Evolutionary conservation across 2,888 invertebrate genomes (phyloP), one percentile per base, ranked within the genome.

Genomic region (Cremastinae sp.): DNA sequence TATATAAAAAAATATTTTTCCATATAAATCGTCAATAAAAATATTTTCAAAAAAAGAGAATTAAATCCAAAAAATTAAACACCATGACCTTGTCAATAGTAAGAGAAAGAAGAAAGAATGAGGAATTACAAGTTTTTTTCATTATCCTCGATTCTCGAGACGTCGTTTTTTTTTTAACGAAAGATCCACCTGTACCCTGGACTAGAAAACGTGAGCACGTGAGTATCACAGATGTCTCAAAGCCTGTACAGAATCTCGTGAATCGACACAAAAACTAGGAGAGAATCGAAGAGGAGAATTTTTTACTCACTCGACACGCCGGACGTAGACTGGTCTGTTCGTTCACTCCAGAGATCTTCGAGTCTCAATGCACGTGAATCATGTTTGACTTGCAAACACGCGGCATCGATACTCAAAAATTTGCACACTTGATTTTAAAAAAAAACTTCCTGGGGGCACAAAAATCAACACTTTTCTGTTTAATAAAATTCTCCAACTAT

Each of bases 371-470:
- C 85, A 80, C 84, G 82, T 78, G 79, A 81, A 80, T 80, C 82
- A 83, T 82, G 82, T 87, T 86, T 84, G 82, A 74, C 80, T 70
- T 69, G 81, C 83, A 83, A 86, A 85, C 82, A 82, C 78, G 75
- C 78, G 82, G 82, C 85, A 85, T 85, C 69, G 81, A 82, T 62
- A 55, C n/a, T 2, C 18, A 43, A 61, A 41, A 16, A 65, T 20
- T 20, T 41, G 14, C 2, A 16, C 49, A 51, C 51, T 43, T 0
- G 14, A 41, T 43, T 22, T 20, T 16, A 0, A 7, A 1, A 2
- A 14, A 53, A 65, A 22, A 16, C 20, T 2, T 0, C 4, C 20
- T 20, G 20, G 3, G 37, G n/a, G n/a, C n/a, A n/a, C n/a, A n/a
- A n/a, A n/a, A n/a, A n/a, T n/a, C n/a, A n/a, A n/a, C n/a, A n/a